Conservation (phyloP, 2,113 vertebrate species). For the Lonchura striata region DNA sequence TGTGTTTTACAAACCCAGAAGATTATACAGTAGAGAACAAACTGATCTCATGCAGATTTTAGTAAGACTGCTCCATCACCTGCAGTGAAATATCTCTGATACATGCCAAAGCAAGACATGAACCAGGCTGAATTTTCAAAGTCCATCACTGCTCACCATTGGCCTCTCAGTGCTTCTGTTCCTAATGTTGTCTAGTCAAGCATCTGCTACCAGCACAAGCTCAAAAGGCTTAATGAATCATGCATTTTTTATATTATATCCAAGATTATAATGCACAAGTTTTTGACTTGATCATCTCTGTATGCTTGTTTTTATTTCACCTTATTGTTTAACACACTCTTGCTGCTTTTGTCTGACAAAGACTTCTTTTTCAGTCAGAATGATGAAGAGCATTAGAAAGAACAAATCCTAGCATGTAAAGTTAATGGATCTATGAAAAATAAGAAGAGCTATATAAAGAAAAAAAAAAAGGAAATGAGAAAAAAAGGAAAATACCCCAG, state of each 20-base stretch:
- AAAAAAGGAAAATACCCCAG: rapidly evolving
- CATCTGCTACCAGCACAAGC: not conserved
- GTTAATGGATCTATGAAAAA: not conserved
- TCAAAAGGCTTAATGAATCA: not conserved
- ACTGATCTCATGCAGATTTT: not conserved
- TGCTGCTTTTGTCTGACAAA: not conserved
- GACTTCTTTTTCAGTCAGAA: not conserved
- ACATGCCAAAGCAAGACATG: not conserved
- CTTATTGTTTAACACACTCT: rapidly evolving
- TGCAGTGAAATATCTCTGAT: not conserved
- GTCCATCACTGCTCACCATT: not conserved
- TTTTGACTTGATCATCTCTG: not conserved
- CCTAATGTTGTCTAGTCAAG: not conserved
- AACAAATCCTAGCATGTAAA: not conserved
- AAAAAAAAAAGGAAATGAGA: rapidly evolving
- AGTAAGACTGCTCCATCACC: not conserved
- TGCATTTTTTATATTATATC: not conserved
- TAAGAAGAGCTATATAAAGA: not conserved
- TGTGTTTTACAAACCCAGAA: not conserved
- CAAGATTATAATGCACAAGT: not conserved
- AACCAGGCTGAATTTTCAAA: not conserved
- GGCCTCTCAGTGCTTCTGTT: not conserved
- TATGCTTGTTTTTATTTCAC: not conserved
- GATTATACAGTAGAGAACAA: not conserved
- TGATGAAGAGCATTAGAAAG: not conserved